phyloP scores from a whole-genome alignment of 2,888 invertebrate species.

The Lycophotia porphyrea region DNA sequence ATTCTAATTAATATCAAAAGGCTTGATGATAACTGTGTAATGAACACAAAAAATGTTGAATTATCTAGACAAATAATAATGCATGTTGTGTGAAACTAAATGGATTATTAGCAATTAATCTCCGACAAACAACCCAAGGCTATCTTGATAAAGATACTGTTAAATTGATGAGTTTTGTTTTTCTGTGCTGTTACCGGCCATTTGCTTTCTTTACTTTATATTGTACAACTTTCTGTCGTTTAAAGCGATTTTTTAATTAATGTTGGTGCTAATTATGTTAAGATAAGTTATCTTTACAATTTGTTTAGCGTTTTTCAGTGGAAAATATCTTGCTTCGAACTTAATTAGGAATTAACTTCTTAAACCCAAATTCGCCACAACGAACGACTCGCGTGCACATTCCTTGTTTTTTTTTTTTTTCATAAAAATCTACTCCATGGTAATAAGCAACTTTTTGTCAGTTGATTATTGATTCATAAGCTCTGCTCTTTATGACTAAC shows the following conservation, averaged over 20 bases:
- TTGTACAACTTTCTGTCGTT: background rate
- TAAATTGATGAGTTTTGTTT: conserved; percentile 45
- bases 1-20: conserved; percentile 31
- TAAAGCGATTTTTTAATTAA: conserved; percentile 13
- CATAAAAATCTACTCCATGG: background rate
- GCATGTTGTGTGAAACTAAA: conserved; percentile 65
- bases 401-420: background rate
- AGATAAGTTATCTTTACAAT: conserved; percentile 25
- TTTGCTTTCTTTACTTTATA: conserved; percentile 19
- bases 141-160: conserved; percentile 60
- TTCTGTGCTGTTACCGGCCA: conserved; percentile 21
- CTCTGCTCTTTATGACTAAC: conserved; percentile 33
- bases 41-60: conserved; percentile 28
- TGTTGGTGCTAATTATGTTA: conserved; percentile 23
- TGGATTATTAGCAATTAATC: conserved; percentile 75
- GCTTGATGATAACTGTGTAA: conserved; percentile 36
- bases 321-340: conserved; percentile 25
- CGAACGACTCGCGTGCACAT: background rate
- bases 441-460: conserved; percentile 28
- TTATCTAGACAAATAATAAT: conserved; percentile 65
- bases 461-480: conserved; percentile 45
- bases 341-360: background rate
- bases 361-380: background rate
- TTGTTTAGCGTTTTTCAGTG: conserved; percentile 23
- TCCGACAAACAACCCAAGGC: conserved; percentile 67